A percentile compares a stretch with the other conserved stretches of the same genome.
These are phyloP conservation scores for Chitala chitala DNA, from an alignment of 2,113 vertebrate genomes.

Conservation along the genomic window DNA sequence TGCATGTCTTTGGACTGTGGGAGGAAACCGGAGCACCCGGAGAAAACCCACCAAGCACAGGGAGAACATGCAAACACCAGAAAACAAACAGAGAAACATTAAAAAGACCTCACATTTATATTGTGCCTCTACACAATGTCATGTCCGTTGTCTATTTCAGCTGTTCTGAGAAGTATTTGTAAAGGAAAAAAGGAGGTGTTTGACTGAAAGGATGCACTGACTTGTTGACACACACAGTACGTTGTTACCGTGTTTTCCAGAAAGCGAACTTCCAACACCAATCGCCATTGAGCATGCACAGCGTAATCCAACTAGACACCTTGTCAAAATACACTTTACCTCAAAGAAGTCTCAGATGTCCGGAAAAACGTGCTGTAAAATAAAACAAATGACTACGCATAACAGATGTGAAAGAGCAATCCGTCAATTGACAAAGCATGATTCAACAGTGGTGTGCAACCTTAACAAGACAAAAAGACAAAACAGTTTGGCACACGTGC, in stretches of 20 bases:
- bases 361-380: not conserved
- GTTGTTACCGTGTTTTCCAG: not conserved
- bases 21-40: too few species aligned
- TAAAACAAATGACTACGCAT: not conserved
- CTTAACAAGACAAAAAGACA: not conserved
- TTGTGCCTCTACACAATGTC: too few species aligned
- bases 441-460: not conserved
- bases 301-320: not conserved
- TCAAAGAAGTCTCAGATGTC: not conserved
- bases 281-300: not conserved
- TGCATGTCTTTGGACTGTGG: too few species aligned
- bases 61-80: too few species aligned
- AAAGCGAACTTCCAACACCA: not conserved
- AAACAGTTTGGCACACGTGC: not conserved
- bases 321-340: not conserved
- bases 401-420: not conserved
- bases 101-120: too few species aligned
- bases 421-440: not conserved
- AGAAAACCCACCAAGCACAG: too few species aligned
- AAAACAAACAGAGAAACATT: too few species aligned
- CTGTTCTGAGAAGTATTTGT: too few species aligned
- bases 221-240: too few species aligned
- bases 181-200: too few species aligned
- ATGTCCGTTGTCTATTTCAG: too few species aligned
- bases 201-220: too few species aligned